Evolutionary conservation across 2,888 invertebrate genomes (phyloP).

Genomic region (Drosophila mercatorum): DNA sequence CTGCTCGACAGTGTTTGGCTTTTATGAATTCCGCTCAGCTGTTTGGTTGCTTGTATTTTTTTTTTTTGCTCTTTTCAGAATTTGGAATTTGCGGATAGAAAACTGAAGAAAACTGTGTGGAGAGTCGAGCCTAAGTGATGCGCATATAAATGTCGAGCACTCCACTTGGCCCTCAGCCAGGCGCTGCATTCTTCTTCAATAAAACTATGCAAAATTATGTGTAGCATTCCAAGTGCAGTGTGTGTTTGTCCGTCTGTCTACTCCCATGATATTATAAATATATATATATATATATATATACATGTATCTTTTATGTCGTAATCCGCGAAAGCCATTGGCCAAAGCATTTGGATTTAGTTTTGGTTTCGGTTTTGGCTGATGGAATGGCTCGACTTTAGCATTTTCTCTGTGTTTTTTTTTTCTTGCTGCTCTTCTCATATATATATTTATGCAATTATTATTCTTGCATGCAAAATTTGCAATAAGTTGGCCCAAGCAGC

Average conservation of each 20-base stretch:
- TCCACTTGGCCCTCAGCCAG: constrained; percentile 65
- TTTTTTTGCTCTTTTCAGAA: constrained; percentile 39
- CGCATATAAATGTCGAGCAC: constrained; percentile 81
- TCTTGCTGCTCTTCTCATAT: not conserved
- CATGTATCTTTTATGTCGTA: constrained; percentile 24
- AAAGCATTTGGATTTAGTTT: constrained; percentile 32
- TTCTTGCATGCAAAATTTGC: constrained; percentile 72
- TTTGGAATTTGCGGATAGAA: constrained; percentile 43
- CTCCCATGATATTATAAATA: constrained; percentile 45
- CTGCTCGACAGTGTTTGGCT: constrained; percentile 34
- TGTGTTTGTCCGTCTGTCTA: constrained; percentile 31
- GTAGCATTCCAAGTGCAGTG: constrained; percentile 64
- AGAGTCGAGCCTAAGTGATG: constrained; percentile 70
- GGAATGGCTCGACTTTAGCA: constrained; percentile 37
- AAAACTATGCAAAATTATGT: constrained; percentile 80
- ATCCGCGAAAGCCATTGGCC: constrained; percentile 22
- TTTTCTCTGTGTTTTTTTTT: not conserved
- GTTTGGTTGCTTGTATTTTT: constrained; percentile 45
- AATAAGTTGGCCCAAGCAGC: constrained; percentile 66
- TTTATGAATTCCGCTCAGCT: constrained; percentile 77
- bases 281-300: not conserved
- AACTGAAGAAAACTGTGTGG: constrained; percentile 20
- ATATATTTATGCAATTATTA: constrained; percentile 74
- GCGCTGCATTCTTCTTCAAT: constrained; percentile 70
- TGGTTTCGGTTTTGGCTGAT: constrained; percentile 38